These are phyloP conservation scores for Acronicta alni DNA, from an alignment of 2,888 invertebrate species.

Conservation along the genomic window DNA sequence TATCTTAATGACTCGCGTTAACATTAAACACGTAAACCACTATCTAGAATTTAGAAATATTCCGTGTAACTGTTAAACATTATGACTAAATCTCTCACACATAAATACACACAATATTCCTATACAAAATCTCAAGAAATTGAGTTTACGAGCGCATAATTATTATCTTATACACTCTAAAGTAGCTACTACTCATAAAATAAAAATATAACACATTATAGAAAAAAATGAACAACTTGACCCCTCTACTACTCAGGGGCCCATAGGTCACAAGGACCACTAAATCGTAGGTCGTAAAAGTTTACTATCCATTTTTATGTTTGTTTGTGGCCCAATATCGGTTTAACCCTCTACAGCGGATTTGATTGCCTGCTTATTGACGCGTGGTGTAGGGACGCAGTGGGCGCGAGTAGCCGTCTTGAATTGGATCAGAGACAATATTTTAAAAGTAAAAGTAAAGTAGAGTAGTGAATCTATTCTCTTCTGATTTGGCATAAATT, in stretches of 20 bases:
- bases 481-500: too few species aligned
- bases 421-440: not conserved
- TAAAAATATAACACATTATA: slow-evolving; percentile 37
- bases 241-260: slow-evolving; percentile 39
- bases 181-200: slow-evolving; percentile 30
- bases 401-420: slow-evolving; percentile 32
- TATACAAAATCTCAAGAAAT: slow-evolving; percentile 17
- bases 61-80: slow-evolving; percentile 4
- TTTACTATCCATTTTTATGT: slow-evolving; percentile 87
- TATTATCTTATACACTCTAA: slow-evolving; percentile 21
- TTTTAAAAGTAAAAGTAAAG: too few species aligned
- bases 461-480: too few species aligned
- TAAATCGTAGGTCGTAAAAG: slow-evolving; percentile 79
- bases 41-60: not conserved
- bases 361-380: slow-evolving; percentile 79
- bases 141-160: slow-evolving; percentile 41
- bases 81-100: slow-evolving; percentile 21
- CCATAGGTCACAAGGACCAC: slow-evolving; percentile 78
- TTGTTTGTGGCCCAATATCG: slow-evolving; percentile 84
- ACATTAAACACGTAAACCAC: too few species aligned
- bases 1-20: too few species aligned
- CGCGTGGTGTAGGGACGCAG: slow-evolving; percentile 44
- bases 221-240: slow-evolving; percentile 33
- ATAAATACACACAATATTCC: not conserved
- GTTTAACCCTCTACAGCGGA: slow-evolving; percentile 74